A percentile compares a stretch with the other conserved stretches of the same genome.
These are phyloP conservation scores for Neoascia interrupta DNA, from an alignment of 2,888 invertebrate genomes.

Conservation along the genomic window DNA sequence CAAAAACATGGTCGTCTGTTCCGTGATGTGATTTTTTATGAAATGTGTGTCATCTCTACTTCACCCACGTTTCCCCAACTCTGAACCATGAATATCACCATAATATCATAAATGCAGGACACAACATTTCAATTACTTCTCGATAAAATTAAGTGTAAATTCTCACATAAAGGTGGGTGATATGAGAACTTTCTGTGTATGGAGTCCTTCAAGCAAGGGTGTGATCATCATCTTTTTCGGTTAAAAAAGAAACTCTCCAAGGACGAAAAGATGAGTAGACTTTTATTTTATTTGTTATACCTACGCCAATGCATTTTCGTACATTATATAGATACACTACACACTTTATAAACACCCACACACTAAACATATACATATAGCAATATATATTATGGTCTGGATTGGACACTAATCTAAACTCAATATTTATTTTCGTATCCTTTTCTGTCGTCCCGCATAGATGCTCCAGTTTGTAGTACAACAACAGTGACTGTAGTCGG, in stretches of 20 bases:
- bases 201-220: conserved; percentile 16
- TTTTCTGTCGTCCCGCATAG: conserved; percentile 80
- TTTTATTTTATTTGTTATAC: conserved; percentile 33
- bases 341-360: conserved; percentile 7
- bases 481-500: conserved; percentile 89
- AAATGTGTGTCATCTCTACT: background rate
- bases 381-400: background rate
- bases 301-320: no score
- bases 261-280: background rate
- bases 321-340: background rate
- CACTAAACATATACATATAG: conserved; percentile 3
- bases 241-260: background rate
- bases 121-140: conserved; percentile 50
- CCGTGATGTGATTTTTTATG: conserved; percentile 8
- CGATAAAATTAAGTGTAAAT: conserved; percentile 39
- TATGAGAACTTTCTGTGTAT: conserved; percentile 21
- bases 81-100: conserved; percentile 27
- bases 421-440: conserved; percentile 25
- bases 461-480: conserved; percentile 90
- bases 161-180: conserved; percentile 8
- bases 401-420: conserved; percentile 27
- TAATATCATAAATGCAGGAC: conserved; percentile 38
- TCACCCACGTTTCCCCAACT: background rate
- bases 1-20: background rate
- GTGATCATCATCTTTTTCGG: conserved; percentile 2